Conservation (phyloP, 23 tunicate species). For the Ciona savignyi region DNA sequence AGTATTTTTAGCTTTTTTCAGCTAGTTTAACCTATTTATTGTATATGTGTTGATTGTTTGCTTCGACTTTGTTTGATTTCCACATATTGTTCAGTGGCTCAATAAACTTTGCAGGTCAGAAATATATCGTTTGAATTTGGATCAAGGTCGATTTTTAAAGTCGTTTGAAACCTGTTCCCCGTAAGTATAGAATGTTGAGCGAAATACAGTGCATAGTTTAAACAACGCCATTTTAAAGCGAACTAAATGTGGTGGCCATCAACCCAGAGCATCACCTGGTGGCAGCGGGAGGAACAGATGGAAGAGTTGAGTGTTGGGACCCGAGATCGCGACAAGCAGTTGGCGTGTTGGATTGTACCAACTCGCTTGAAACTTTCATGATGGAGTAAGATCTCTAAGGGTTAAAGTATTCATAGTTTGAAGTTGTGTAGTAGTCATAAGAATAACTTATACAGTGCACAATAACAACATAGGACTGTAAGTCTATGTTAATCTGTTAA, state of each 20-base stretch:
- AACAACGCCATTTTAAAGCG: constrained; percentile 11
- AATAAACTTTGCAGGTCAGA: constrained; percentile 38
- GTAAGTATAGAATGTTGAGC: constrained; percentile 13
- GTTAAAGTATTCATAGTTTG: too few species aligned
- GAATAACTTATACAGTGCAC: too few species aligned
- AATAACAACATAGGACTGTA: too few species aligned
- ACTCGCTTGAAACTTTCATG: background rate
- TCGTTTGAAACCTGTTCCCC: constrained; percentile 46
- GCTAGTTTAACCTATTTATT: background rate
- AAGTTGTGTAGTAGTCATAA: too few species aligned
- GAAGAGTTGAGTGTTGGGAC: constrained; percentile 93
- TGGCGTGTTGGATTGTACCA: constrained; percentile 58
- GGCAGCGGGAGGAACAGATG: constrained; percentile 65
- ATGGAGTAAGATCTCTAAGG: constrained; percentile 11
- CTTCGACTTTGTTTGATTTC: background rate
- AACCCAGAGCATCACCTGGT: constrained; percentile 65
- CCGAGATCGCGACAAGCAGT: constrained; percentile 57
- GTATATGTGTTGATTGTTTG: background rate
- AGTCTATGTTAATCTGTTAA: too few species aligned
- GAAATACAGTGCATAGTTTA: too few species aligned
- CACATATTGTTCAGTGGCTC: background rate
- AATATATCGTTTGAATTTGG: constrained; percentile 72
- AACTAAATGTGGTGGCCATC: constrained; percentile 24
- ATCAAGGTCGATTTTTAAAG: constrained; percentile 73
- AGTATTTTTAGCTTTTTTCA: background rate